A percentile compares a stretch with the other conserved stretches of the same genome.
Evolutionary conservation across 2,113 vertebrate species (phyloP).

Genomic region (Plectropomus leopardus): DNA sequence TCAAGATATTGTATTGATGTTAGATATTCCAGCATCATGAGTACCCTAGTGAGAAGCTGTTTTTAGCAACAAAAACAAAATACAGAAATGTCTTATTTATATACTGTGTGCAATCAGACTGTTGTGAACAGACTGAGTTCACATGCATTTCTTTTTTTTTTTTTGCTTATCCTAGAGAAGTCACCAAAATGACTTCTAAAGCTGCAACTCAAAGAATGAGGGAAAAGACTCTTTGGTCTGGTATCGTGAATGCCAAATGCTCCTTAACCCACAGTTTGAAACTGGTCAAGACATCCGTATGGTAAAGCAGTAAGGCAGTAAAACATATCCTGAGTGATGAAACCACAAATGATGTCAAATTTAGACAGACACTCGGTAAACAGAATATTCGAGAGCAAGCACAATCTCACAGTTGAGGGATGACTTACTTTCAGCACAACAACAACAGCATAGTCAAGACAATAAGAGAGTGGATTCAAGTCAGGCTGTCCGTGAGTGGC

Average conservation of each 20-base stretch:
- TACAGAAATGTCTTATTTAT: neutral
- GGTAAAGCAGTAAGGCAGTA: neutral
- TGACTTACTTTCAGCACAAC: slow-evolving; percentile 5
- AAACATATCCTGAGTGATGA: neutral
- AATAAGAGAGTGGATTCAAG: neutral
- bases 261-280: neutral
- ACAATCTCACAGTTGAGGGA: neutral
- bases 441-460: neutral
- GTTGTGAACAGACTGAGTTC: neutral
- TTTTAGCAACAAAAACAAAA: neutral
- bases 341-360: neutral
- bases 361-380: neutral
- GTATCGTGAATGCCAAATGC: neutral
- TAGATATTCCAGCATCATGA: too few species aligned
- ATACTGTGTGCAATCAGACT: neutral
- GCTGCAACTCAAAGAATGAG: neutral
- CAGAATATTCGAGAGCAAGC: neutral
- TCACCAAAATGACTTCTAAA: neutral
- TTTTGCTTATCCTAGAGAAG: neutral
- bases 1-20: too few species aligned
- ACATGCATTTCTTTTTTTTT: neutral
- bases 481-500: neutral
- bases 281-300: neutral
- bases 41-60: neutral
- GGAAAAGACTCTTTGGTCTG: neutral